These are phyloP conservation scores for Drosophila busckii DNA, from an alignment of 1,140 invertebrate species.

Conservation along the genomic window DNA sequence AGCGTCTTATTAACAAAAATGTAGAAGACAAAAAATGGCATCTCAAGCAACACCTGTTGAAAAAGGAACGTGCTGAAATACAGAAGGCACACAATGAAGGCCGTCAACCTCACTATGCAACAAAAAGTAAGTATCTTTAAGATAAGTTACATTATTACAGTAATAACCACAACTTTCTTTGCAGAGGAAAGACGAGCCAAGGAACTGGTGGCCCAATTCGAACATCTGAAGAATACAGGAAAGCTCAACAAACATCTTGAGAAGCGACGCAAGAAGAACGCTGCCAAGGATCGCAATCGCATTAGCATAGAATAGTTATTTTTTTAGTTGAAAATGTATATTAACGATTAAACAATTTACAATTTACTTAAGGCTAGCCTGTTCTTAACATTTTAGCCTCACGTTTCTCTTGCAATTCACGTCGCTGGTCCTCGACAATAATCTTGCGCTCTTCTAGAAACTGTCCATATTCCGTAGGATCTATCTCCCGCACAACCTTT, in stretches of 20 bases:
- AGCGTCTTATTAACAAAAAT: slow-evolving; percentile 87
- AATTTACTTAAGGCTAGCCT: slow-evolving; percentile 70
- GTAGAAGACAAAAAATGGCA: slow-evolving; percentile 82
- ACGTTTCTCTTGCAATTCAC: slow-evolving; percentile 89
- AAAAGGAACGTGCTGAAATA: slow-evolving; percentile 81
- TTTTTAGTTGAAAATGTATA: slow-evolving; percentile 64
- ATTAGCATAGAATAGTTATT: slow-evolving; percentile 70
- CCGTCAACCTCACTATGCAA: slow-evolving; percentile 85
- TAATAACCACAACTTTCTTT: slow-evolving; percentile 75
- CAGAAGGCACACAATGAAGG: slow-evolving; percentile 82
- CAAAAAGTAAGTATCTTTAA: slow-evolving; percentile 87
- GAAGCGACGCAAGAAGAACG: slow-evolving; percentile 85
- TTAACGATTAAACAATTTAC: slow-evolving; percentile 46
- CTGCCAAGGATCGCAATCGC: slow-evolving; percentile 80
- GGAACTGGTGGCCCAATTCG: slow-evolving; percentile 85
- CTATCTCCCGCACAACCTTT: slow-evolving; percentile 90
- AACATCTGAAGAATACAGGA: slow-evolving; percentile 85
- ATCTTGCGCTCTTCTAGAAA: slow-evolving; percentile 90
- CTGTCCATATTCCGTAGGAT: slow-evolving; percentile 89
- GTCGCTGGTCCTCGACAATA: slow-evolving; percentile 87
- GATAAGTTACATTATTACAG: neutral
- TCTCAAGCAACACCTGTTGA: slow-evolving; percentile 80
- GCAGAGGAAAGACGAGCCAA: slow-evolving; percentile 85
- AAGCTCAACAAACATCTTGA: slow-evolving; percentile 87
- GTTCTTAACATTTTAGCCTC: slow-evolving; percentile 96